phyloP scores from a whole-genome alignment of 2,797 vertebrate species.

The Neoniphon sammara region DNA sequence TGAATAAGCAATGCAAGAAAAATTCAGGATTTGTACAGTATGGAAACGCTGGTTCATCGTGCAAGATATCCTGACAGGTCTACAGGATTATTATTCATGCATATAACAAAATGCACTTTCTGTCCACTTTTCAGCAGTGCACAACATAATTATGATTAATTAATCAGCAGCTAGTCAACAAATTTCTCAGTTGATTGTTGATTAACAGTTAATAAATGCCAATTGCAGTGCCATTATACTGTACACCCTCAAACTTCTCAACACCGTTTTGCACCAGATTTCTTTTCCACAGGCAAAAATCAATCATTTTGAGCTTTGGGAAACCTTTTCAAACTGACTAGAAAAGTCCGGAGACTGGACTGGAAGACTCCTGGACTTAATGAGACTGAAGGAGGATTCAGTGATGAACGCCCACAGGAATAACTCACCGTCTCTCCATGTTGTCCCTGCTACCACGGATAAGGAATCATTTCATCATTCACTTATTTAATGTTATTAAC shows the following conservation, averaged over 20 bases:
- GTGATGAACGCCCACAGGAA: too few species aligned
- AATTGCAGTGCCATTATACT: slow-evolving; percentile 7
- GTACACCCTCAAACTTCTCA: neutral
- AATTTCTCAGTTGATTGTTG: neutral
- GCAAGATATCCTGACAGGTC: slow-evolving; percentile 7
- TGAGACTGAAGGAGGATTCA: neutral
- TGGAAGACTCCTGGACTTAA: neutral
- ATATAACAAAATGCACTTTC: slow-evolving; percentile 1
- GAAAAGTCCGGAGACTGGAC: slow-evolving; percentile 6
- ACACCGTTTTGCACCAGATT: slow-evolving; percentile 2
- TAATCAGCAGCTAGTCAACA: neutral
- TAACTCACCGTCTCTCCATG: slow-evolving; percentile 22
- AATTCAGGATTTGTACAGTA: slow-evolving; percentile 16
- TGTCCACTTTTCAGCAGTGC: slow-evolving; percentile 9
- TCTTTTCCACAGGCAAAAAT: slow-evolving; percentile 2
- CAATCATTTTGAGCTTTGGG: slow-evolving; percentile 6
- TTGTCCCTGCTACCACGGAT: slow-evolving; percentile 27
- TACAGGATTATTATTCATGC: slow-evolving; percentile 2
- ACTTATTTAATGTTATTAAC: slow-evolving; percentile 58
- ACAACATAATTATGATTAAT: slow-evolving; percentile 9
- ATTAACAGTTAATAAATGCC: neutral
- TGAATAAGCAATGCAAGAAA: slow-evolving; percentile 30
- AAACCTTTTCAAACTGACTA: neutral
- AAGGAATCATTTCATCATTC: slow-evolving; percentile 34
- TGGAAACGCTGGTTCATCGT: slow-evolving; percentile 16